Percentiles rank a stretch among this genome's conserved stretches.
Evolutionary conservation across 2,113 vertebrate genomes (phyloP).

Genomic region (Myotis davidii): DNA sequence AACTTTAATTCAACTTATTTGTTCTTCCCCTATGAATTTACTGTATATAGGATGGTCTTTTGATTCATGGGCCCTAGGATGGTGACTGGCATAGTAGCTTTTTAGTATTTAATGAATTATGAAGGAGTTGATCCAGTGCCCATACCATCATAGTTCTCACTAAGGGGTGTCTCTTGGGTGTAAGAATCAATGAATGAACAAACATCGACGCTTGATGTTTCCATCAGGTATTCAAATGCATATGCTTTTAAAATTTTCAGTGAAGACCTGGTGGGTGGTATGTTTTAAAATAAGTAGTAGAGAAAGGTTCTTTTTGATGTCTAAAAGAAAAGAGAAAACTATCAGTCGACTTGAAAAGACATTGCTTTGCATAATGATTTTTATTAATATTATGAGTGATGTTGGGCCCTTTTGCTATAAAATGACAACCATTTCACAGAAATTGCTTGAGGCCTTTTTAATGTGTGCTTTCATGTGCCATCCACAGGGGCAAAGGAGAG

Average conservation of each 20-base stretch:
- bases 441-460: slow-evolving; percentile 45
- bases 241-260: slow-evolving; percentile 28
- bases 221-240: background rate
- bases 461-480: slow-evolving; percentile 44
- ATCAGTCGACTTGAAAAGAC: slow-evolving; percentile 51
- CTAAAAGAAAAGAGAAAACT: slow-evolving; percentile 66
- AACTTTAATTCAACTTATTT: background rate
- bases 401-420: slow-evolving; percentile 51
- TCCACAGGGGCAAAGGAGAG: background rate
- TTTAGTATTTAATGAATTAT: slow-evolving; percentile 11
- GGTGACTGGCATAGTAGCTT: background rate
- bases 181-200: slow-evolving; percentile 27
- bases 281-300: slow-evolving; percentile 50
- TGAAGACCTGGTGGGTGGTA: slow-evolving; percentile 12
- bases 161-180: background rate
- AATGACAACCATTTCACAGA: slow-evolving; percentile 66
- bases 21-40: background rate
- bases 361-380: slow-evolving; percentile 66
- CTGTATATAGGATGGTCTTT: background rate
- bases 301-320: slow-evolving; percentile 62
- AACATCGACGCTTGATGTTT: background rate
- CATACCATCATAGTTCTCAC: background rate
- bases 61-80: background rate
- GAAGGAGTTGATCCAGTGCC: background rate
- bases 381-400: slow-evolving; percentile 59